Conservation (phyloP, 2,797 vertebrate species). For the Mus caroli region DNA sequence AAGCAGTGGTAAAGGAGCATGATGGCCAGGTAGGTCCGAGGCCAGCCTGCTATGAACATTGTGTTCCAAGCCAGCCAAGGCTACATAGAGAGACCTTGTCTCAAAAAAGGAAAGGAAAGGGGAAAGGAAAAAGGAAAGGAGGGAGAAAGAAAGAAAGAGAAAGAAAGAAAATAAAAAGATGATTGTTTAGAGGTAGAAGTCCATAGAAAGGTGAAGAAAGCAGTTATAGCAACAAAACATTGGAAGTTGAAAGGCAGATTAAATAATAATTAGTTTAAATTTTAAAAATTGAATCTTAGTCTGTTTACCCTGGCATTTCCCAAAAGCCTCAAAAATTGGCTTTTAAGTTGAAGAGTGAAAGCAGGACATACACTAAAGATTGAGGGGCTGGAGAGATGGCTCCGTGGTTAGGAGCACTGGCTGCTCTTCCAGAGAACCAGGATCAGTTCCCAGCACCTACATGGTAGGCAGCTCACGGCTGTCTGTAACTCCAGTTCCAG, state of each 20-base stretch:
- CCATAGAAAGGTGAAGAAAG: slow-evolving; percentile 5
- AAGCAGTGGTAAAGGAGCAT: slow-evolving; percentile 23
- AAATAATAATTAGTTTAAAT: neutral
- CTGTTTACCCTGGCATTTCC: neutral
- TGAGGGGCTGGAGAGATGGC: neutral
- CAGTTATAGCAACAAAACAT: neutral
- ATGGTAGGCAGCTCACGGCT: neutral
- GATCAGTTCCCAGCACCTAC: neutral
- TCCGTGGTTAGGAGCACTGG: neutral
- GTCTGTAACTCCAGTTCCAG: neutral
- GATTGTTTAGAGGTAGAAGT: slow-evolving; percentile 1
- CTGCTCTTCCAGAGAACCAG: neutral
- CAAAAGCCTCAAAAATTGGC: neutral
- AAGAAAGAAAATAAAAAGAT: too few species aligned
- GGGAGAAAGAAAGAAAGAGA: neutral
- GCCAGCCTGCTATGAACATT: neutral
- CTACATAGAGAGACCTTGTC: neutral
- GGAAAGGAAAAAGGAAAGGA: neutral
- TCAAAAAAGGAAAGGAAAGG: neutral
- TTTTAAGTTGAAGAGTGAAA: neutral
- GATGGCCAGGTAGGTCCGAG: neutral
- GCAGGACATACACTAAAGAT: neutral
- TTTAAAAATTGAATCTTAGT: neutral
- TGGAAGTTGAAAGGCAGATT: slow-evolving; percentile 42
- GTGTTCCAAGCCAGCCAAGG: neutral